Evolutionary conservation across 2,113 vertebrate species (phyloP), one percentile per base, ranked within the genome.

Genomic region (Podocnemis expansa): DNA sequence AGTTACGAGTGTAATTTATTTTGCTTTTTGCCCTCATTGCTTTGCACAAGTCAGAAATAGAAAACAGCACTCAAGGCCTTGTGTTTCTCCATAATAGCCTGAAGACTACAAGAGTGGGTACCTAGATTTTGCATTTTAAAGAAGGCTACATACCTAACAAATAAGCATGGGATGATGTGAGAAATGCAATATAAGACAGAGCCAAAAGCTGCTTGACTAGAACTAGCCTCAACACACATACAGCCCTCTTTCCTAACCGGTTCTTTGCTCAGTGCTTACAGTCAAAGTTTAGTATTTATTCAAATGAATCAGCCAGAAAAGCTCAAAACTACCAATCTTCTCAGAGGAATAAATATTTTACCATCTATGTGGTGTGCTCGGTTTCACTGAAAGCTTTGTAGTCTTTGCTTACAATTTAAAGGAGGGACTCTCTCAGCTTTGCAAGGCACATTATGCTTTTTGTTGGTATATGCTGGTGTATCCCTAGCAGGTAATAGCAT

Each of bases 41-140:
- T 83, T 29, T 82, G 54, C 55, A 6, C 34, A n/a, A 52, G 34
- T 31, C 78, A 52, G 8, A 80, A 49, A 52, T 49, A 80, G 47
- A 34, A 80, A n/a, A 19, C 45, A 51, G 49, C 27, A 10, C 34
- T 19, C 45, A 52, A 8, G 17, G 34, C 9, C 31, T 51, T 34
- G 21, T 34, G 17, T 52, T 80, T 52, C 25, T 27, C 29, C 49
- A n/a, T 22, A 34, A 38, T 14, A 2, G 0, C 22, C 52, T 49
- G 43, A 24, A 56, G 76, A 51, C 47, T 41, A 25, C 0, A 1
- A 31, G 63, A 67, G 19, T n/a, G 11, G n/a, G 21, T 29, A 22
- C 0, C 0, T 41, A 56, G 49, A 7, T 34, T 2, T 8, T 25
- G 45, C 0, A 0, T 12, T 25, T 78, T 51, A 56, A 84, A 49